These are phyloP conservation scores for Hypothenemus hampei DNA, from an alignment of 1,140 invertebrate genomes.

Conservation along the genomic window DNA sequence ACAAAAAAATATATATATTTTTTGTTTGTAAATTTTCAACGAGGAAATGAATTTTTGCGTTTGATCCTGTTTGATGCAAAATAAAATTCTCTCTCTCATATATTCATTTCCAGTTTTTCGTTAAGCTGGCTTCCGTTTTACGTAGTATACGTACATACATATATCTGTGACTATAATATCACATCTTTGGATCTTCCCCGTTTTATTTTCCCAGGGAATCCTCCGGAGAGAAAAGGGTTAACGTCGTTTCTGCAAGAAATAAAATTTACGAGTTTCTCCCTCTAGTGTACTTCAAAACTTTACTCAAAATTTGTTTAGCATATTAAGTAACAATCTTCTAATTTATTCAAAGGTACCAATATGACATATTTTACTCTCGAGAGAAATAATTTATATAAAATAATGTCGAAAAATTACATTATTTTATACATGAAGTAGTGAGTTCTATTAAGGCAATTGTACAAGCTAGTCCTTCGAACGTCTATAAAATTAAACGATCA, in stretches of 20 bases:
- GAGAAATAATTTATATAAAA: neutral
- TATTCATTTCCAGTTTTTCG: too few species aligned
- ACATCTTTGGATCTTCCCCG: constrained; percentile 1
- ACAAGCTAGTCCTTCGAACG: neutral
- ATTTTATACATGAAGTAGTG: neutral
- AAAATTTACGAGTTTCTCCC: constrained; percentile 24
- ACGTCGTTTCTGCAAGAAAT: constrained; percentile 18
- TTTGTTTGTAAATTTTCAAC: neutral
- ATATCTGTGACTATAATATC: too few species aligned
- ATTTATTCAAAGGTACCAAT: constrained; percentile 23
- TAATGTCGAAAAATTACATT: constrained; percentile 1
- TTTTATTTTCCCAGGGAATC: constrained; percentile 2
- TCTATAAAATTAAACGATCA: constrained; percentile 15
- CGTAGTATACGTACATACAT: too few species aligned
- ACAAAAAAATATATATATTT: too few species aligned
- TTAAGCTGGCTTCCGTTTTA: too few species aligned
- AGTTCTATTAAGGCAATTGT: constrained; percentile 3
- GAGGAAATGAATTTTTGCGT: neutral
- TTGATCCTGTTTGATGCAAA: neutral
- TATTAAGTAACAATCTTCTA: constrained; percentile 28
- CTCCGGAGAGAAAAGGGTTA: constrained; percentile 12
- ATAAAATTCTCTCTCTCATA: too few species aligned
- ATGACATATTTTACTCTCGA: constrained; percentile 17
- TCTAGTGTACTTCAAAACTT: constrained; percentile 21
- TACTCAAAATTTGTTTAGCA: constrained; percentile 23